Conservation (phyloP, 2,113 vertebrate species). For the Dinomys branickii region DNA sequence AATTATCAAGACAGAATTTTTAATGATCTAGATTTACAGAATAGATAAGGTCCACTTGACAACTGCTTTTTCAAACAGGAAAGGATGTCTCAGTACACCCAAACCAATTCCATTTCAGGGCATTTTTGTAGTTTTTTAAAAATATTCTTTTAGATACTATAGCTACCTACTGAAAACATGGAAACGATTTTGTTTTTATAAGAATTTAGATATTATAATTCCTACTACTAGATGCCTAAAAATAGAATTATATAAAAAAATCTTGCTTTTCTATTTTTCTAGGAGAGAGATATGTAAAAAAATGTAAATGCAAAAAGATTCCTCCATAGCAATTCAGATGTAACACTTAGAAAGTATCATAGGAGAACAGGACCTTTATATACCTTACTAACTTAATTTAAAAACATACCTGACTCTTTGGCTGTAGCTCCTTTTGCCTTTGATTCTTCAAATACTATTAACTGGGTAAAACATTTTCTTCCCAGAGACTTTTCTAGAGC, state of each 20-base stretch:
- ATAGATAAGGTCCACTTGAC: neutral
- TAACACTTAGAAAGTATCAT: neutral
- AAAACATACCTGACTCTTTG: conserved; percentile 79
- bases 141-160: conserved; percentile 1
- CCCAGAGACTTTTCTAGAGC: conserved; percentile 78
- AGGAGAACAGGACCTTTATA: neutral
- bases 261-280: conserved; percentile 37
- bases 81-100: neutral
- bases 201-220: conserved; percentile 48
- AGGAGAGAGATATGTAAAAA: neutral
- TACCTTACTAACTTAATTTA: neutral
- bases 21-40: conserved; percentile 10
- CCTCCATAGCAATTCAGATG: conserved; percentile 22
- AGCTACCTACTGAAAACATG: neutral
- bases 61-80: conserved; percentile 46
- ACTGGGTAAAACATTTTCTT: conserved; percentile 67
- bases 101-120: conserved; percentile 14
- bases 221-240: conserved; percentile 34
- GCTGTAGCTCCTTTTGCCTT: conserved; percentile 81
- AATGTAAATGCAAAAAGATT: neutral
- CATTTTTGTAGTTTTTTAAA: conserved; percentile 1
- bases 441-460: conserved; percentile 66
- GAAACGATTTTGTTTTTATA: conserved; percentile 44
- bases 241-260: conserved; percentile 17
- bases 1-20: conserved; percentile 15